These are phyloP conservation scores for Morbakka virulenta DNA, from an alignment of 30 jellyfish, hydroid and myxozoan species.

Conservation along the genomic window DNA sequence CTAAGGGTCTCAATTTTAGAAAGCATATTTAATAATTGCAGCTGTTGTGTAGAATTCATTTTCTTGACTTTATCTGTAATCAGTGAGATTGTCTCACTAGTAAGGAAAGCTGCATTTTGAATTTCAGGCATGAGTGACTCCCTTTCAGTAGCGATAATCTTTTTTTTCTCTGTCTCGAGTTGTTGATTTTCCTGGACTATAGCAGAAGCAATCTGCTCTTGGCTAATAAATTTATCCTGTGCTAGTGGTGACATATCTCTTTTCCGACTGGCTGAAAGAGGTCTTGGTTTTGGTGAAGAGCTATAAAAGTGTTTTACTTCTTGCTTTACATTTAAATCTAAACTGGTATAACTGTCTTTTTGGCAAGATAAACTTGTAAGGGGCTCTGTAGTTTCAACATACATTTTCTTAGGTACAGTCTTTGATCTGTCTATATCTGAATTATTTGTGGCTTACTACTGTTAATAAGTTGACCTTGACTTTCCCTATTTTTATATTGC, in stretches of 20 bases:
- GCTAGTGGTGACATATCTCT: not conserved
- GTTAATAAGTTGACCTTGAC: no score
- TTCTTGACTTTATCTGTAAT: slow-evolving; percentile 79
- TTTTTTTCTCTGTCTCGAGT: not conserved
- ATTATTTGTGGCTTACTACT: no score
- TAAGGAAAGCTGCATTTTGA: no score
- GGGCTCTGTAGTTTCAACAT: no score
- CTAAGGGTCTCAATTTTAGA: slow-evolving; percentile 56
- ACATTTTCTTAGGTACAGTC: no score
- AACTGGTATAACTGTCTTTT: no score
- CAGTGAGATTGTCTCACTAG: slow-evolving; percentile 50
- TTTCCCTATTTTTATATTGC: no score
- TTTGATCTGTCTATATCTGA: no score
- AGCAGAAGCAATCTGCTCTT: slow-evolving; percentile 48
- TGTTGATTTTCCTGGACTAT: slow-evolving; percentile 37
- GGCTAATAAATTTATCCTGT: not conserved
- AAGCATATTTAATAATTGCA: slow-evolving; percentile 61
- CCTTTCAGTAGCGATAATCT: not conserved
- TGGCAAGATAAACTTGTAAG: no score
- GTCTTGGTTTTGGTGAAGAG: slow-evolving; percentile 58
- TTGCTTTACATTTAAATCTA: no score
- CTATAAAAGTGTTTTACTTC: no score
- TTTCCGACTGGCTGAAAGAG: slow-evolving; percentile 60
- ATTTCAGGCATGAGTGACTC: not conserved
- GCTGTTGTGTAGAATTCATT: slow-evolving; percentile 75